A percentile compares a stretch with the other conserved stretches of the same genome.
These are phyloP conservation scores for Drosophila bocqueti DNA, from an alignment of 1,140 invertebrate genomes.

Conservation along the genomic window DNA sequence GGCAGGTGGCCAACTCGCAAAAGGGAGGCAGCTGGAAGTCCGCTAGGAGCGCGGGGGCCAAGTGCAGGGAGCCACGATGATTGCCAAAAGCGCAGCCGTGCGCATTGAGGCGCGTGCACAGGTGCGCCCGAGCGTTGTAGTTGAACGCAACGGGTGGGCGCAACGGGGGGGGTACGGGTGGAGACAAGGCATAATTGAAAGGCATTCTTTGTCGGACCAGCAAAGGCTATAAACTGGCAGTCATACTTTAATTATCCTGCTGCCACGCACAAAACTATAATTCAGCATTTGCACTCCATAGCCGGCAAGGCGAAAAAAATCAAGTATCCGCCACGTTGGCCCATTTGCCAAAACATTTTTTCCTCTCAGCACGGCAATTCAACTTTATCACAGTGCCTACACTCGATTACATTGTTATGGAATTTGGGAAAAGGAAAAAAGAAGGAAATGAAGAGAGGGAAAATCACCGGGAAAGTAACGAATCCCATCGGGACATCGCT, in stretches of 20 bases:
- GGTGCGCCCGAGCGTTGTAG: conserved; percentile 63
- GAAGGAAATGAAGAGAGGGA: not conserved
- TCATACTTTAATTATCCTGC: conserved; percentile 42
- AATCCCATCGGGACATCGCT: conserved; percentile 22
- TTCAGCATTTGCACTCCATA: conserved; percentile 58
- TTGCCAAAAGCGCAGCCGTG: conserved; percentile 73
- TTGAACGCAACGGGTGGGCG: not conserved
- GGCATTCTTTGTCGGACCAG: conserved; percentile 53
- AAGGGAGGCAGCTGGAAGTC: conserved; percentile 13
- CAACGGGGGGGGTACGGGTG: not conserved
- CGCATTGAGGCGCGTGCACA: conserved; percentile 77
- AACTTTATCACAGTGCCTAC: conserved; percentile 68
- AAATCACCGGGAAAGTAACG: conserved; percentile 25
- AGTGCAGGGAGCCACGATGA: conserved; percentile 8
- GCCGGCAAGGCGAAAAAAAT: conserved; percentile 14
- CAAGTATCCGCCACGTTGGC: conserved; percentile 43
- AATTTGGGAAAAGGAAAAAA: conserved; percentile 32
- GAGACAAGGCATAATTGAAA: conserved; percentile 67
- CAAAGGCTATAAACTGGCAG: conserved; percentile 29
- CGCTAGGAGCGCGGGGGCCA: not conserved
- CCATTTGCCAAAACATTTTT: conserved; percentile 61
- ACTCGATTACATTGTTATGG: conserved; percentile 78
- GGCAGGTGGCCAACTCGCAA: conserved; percentile 35
- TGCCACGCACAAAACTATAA: conserved; percentile 49
- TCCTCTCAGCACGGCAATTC: conserved; percentile 45